Evolutionary conservation across 2,113 vertebrate genomes (phyloP).

Genomic region (Perca flavescens): DNA sequence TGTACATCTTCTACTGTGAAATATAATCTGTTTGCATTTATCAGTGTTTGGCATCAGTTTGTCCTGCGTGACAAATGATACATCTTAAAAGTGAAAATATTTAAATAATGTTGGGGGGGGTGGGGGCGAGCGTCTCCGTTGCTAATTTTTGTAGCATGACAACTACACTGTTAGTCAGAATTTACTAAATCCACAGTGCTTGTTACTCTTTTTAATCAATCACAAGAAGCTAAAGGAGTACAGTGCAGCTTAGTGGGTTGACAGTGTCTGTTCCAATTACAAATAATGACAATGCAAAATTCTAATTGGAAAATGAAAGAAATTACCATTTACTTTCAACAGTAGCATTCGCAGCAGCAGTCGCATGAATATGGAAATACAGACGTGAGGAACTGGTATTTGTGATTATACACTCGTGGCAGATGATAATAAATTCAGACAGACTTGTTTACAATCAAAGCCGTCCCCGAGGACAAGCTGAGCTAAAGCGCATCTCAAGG

Average conservation of each 20-base stretch:
- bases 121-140: neutral
- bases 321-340: constrained; percentile 55
- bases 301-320: constrained; percentile 52
- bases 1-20: constrained; percentile 49
- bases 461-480: constrained; percentile 52
- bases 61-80: constrained; percentile 5
- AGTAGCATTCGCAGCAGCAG: constrained; percentile 38
- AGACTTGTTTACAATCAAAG: constrained; percentile 71
- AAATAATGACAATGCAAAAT: constrained; percentile 63
- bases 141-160: neutral
- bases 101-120: neutral
- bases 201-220: constrained; percentile 33
- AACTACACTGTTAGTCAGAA: neutral
- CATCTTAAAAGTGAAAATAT: neutral
- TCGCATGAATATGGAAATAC: constrained; percentile 66
- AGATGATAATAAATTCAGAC: constrained; percentile 68
- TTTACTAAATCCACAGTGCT: constrained; percentile 5
- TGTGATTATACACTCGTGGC: constrained; percentile 53
- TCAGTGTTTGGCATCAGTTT: constrained; percentile 45
- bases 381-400: constrained; percentile 35
- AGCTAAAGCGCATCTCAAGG: constrained; percentile 63
- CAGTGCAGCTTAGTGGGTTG: constrained; percentile 12
- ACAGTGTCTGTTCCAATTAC: constrained; percentile 50
- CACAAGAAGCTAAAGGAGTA: constrained; percentile 5
- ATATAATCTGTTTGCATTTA: constrained; percentile 27